Evolutionary conservation across 1,140 invertebrate genomes (phyloP), one percentile per base, ranked within the genome.

Genomic region (Plectrocnemia conspersa): DNA sequence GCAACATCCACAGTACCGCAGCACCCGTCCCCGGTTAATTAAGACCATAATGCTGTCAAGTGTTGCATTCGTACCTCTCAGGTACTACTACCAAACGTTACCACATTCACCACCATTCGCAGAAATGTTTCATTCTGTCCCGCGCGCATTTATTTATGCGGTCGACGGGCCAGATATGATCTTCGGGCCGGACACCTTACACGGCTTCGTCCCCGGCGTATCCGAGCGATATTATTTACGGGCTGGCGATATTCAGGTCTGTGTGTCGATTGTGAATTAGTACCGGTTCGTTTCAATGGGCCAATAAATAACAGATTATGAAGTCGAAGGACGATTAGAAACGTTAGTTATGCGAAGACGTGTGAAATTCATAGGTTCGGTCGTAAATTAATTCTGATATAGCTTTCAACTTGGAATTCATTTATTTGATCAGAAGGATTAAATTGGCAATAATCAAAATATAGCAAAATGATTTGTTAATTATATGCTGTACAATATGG

Each of bases 91-190:
- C 42, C 33, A 44, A 49, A 52, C 38, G 38, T 50, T 52, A 15
- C n/a, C 11, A n/a, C n/a, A n/a, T n/a, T 40, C 11, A 11, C 25
- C 13, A 29, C 36, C 50, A 16, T 52, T 52, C 55, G 48, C 49
- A 47, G 56, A 58, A 58, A 42, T 52, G 50, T 52, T 46, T 46
- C 16, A 45, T 41, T 50, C 47, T 50, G 47, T 50, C 47, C 32
- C 25, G n/a, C n/a, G n/a, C 11, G 13, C 15, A 22, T 47, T 52
- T 58, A 52, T 58, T 52, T 52, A 58, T 58, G 49, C 36, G 25
- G 40, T 22, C 11, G 13, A 27, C 52, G 11, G 10, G 40, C 25
- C 19, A 58, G 56, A 52, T 58, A 53, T 58, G 40, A 58, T 58
- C 49, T 52, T 0, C 66, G 11, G 21, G 33, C n/a, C 22, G 47